These are phyloP conservation scores for Heliconius ismenius DNA, from an alignment of 2,888 invertebrate genomes.

Conservation along the genomic window DNA sequence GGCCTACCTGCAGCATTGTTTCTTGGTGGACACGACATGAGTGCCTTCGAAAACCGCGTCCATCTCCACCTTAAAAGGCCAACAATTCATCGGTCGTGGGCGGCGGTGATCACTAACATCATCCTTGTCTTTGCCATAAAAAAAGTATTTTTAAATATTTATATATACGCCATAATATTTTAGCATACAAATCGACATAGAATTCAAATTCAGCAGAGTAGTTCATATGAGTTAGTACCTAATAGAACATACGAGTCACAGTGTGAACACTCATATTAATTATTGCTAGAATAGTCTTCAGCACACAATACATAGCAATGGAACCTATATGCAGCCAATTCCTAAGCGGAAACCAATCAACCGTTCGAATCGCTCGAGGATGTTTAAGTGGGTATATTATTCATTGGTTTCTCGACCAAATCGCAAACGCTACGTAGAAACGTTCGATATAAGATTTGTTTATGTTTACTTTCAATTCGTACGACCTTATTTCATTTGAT, in stretches of 20 bases:
- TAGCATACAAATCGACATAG: background rate
- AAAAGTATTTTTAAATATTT: too few species aligned
- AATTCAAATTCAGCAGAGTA: background rate
- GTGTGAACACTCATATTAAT: constrained; percentile 29
- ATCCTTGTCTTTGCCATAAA: background rate
- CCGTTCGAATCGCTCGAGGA: constrained; percentile 46
- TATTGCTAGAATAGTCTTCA: constrained; percentile 28
- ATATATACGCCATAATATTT: background rate
- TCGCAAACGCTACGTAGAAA: constrained; percentile 46
- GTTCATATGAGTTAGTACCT: constrained; percentile 1
- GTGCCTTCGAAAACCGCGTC: too few species aligned
- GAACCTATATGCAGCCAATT: constrained; percentile 44
- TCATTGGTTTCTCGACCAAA: constrained; percentile 62
- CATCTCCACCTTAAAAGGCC: too few species aligned
- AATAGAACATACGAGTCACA: constrained; percentile 17
- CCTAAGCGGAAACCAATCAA: constrained; percentile 49
- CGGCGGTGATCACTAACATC: too few species aligned
- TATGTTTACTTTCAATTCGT: constrained; percentile 29
- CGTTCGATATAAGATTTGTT: constrained; percentile 31
- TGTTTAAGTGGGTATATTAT: constrained; percentile 57
- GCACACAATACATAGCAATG: constrained; percentile 28
- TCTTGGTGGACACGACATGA: too few species aligned
- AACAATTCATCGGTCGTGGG: too few species aligned
- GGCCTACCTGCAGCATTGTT: too few species aligned
- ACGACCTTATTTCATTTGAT: constrained; percentile 22